Conservation (phyloP, 2,888 invertebrate species). For the Hofmannophila pseudospretella region DNA sequence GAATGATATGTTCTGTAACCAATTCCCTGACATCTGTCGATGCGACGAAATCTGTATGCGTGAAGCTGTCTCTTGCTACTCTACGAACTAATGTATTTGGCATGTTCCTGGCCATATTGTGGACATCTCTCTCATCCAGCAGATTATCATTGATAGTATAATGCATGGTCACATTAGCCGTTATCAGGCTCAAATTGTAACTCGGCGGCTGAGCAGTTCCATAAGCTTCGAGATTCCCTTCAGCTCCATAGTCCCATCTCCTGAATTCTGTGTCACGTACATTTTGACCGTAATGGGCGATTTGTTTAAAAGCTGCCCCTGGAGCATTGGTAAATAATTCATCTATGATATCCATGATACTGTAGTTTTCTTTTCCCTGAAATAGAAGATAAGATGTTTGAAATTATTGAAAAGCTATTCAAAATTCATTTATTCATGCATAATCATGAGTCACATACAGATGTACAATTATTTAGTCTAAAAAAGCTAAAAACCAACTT, state of each 20-base stretch:
- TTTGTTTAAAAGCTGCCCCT: slow-evolving; percentile 50
- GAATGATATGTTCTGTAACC: slow-evolving; percentile 45
- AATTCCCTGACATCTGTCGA: slow-evolving; percentile 43
- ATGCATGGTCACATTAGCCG: slow-evolving; percentile 42
- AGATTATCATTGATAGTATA: slow-evolving; percentile 43
- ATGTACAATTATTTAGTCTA: too few species aligned
- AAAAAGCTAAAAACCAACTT: too few species aligned
- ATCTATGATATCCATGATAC: slow-evolving; percentile 3
- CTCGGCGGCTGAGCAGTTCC: slow-evolving; percentile 33
- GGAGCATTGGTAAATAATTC: not conserved
- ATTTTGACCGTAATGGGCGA: slow-evolving; percentile 58
- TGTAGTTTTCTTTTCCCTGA: not conserved
- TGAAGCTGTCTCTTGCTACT: slow-evolving; percentile 39
- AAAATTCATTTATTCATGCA: too few species aligned
- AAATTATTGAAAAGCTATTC: too few species aligned
- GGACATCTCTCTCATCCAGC: slow-evolving; percentile 43
- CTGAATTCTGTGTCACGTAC: slow-evolving; percentile 44
- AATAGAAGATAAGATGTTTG: not conserved
- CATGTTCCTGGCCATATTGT: slow-evolving; percentile 45
- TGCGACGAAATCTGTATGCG: slow-evolving; percentile 39
- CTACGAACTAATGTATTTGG: slow-evolving; percentile 38
- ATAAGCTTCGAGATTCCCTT: slow-evolving; percentile 34
- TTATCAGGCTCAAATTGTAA: slow-evolving; percentile 42
- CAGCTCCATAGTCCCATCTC: slow-evolving; percentile 38
- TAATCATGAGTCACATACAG: too few species aligned